Evolutionary conservation across 2,113 vertebrate genomes (phyloP), one percentile per base, ranked within the genome.

Genomic region (Talpa occidentalis): DNA sequence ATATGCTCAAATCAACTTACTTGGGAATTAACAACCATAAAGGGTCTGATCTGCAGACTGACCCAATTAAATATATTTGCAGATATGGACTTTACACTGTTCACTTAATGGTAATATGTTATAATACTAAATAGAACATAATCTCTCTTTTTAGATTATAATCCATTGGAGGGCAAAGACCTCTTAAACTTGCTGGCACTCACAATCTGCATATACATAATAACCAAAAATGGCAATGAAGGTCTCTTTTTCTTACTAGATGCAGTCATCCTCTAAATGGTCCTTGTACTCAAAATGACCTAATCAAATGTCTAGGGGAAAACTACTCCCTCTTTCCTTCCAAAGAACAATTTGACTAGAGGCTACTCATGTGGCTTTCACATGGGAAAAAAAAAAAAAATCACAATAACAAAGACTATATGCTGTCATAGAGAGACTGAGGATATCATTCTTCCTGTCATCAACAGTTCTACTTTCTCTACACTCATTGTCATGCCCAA

Each of bases 1-100:
- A 79, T 69, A 40, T 37, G 60, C 40, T 92, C 22, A 69, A 86
- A 93, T 95, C 82, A 72, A 2, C 16, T 49, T 54, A 86, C 60
- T 91, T 54, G 47, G 47, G 47, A 59, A 24, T 76, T 72, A 86
- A 70, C 9, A 88, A 89, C 52, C 12, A 72, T 62, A 37, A 91
- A 92, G 60, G 88, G 42, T 83, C 54, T 73, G 32, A 9, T 79
- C n/a, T 79, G 35, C 44, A 89, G 19, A 78, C 4, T 49, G 56
- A 82, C 60, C 40, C 52, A 76, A 32, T 66, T 88, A 88, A 72
- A 83, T 66, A 62, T 32, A 72, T 66, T 47, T 91, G 26, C 70
- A 91, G 72, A 95, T 77, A 83, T 67, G 11, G 37, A 60, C 85
- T 77, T 72, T 17, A 14, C 24, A 32, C 6, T 22, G 3, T 10